Conservation (phyloP, 1,140 invertebrate genomes). For the Ladona fulva region DNA sequence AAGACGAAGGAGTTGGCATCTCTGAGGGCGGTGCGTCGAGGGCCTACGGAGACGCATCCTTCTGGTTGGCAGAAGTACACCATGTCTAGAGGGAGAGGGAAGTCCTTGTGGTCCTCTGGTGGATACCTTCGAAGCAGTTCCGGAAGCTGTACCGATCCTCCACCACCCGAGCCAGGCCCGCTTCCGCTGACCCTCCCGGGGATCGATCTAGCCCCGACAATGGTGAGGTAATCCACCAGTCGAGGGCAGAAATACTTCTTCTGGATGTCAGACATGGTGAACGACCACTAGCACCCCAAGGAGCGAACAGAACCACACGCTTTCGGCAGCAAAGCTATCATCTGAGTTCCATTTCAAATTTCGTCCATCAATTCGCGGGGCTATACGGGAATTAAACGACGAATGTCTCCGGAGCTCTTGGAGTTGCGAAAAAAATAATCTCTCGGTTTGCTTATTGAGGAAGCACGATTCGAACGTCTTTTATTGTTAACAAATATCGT, state of each 20-base stretch:
- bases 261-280: slow-evolving; percentile 46
- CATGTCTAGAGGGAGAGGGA: slow-evolving; percentile 93
- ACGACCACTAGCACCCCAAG: background rate
- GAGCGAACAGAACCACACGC: too few relatives aligned
- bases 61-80: slow-evolving; percentile 99
- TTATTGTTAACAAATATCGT: background rate
- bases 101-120: slow-evolving; percentile 93
- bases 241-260: slow-evolving; percentile 74
- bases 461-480: background rate
- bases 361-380: too few relatives aligned
- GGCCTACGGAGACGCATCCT: slow-evolving; percentile 87
- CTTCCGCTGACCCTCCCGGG: slow-evolving; percentile 30
- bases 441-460: background rate
- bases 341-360: too few relatives aligned
- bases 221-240: slow-evolving; percentile 89
- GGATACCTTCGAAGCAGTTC: slow-evolving; percentile 94
- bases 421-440: too few relatives aligned
- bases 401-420: too few relatives aligned
- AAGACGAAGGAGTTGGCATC: slow-evolving; percentile 97
- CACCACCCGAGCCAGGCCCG: slow-evolving; percentile 42
- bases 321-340: too few relatives aligned
- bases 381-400: too few relatives aligned
- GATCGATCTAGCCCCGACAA: slow-evolving; percentile 78
- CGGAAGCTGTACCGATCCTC: slow-evolving; percentile 60
- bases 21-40: slow-evolving; percentile 68